These are phyloP conservation scores for Pterocles burchelli DNA, from an alignment of 2,113 vertebrate genomes.

Conservation along the genomic window DNA sequence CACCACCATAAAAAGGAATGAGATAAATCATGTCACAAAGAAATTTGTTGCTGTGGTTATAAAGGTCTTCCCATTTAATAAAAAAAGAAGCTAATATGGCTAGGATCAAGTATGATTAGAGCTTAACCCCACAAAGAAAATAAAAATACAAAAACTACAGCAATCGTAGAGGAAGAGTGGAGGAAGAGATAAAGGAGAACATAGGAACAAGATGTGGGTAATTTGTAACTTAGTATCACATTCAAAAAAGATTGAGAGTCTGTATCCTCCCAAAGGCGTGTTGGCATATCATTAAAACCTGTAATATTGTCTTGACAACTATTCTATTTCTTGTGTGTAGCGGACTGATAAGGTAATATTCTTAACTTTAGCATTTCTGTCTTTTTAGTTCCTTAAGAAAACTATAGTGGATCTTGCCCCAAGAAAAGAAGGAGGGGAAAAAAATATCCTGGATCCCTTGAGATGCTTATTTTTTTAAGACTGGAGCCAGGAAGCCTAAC, in stretches of 20 bases:
- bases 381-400: neutral
- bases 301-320: neutral
- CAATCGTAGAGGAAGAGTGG: slow-evolving; percentile 28
- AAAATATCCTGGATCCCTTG: neutral
- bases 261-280: neutral
- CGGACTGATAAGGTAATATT: slow-evolving; percentile 4
- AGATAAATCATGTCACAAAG: slow-evolving; percentile 24
- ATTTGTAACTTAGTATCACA: neutral
- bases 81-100: neutral
- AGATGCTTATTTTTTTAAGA: neutral
- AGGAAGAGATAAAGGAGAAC: slow-evolving; percentile 40
- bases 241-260: neutral
- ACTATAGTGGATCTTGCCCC: neutral
- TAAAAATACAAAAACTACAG: neutral
- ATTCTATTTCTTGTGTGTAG: neutral
- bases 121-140: slow-evolving; percentile 5
- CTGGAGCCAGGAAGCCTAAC: neutral
- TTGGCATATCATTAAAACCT: slow-evolving; percentile 12
- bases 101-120: neutral
- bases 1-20: neutral
- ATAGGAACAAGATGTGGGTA: neutral
- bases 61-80: neutral
- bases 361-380: neutral
- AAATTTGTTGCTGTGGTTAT: slow-evolving; percentile 13
- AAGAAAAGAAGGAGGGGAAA: neutral